A percentile compares a stretch with the other conserved stretches of the same genome.
phyloP scores from a whole-genome alignment of 2,888 invertebrate species.

The Helobdella robusta region DNA sequence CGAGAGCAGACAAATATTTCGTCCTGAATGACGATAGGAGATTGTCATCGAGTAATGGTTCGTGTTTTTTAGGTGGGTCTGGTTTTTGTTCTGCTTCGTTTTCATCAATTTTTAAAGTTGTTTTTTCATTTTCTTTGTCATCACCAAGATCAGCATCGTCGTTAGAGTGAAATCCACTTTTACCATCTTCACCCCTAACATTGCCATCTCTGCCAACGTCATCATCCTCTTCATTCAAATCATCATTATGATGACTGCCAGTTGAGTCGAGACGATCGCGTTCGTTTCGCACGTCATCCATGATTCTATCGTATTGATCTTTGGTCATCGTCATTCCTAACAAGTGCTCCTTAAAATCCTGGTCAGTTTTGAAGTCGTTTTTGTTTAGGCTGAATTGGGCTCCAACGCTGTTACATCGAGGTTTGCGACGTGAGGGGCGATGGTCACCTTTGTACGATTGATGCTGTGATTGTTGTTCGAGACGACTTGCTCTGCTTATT shows the following conservation, averaged over 20 bases:
- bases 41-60: constrained; percentile 4
- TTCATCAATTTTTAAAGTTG: neutral
- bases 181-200: neutral
- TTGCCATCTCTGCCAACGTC: neutral
- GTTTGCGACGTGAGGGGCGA: neutral
- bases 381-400: constrained; percentile 21
- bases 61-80: neutral
- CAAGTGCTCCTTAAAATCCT: constrained; percentile 23
- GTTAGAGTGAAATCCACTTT: neutral
- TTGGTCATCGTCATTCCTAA: constrained; percentile 25
- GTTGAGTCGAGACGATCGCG: constrained; percentile 1
- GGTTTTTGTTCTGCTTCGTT: neutral
- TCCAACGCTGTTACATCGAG: constrained; percentile 10
- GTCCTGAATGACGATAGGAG: neutral
- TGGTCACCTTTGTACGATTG: no score
- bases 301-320: constrained; percentile 23
- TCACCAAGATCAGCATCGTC: neutral
- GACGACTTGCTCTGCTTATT: no score
- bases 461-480: no score
- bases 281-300: constrained; percentile 16
- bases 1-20: constrained; percentile 4
- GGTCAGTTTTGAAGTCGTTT: constrained; percentile 18
- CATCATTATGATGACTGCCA: neutral
- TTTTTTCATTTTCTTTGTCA: neutral
- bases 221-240: neutral